Percentiles rank a stretch among this genome's conserved stretches.
Evolutionary conservation across 2,113 vertebrate species (phyloP).

Genomic region (Apteryx mantelli): DNA sequence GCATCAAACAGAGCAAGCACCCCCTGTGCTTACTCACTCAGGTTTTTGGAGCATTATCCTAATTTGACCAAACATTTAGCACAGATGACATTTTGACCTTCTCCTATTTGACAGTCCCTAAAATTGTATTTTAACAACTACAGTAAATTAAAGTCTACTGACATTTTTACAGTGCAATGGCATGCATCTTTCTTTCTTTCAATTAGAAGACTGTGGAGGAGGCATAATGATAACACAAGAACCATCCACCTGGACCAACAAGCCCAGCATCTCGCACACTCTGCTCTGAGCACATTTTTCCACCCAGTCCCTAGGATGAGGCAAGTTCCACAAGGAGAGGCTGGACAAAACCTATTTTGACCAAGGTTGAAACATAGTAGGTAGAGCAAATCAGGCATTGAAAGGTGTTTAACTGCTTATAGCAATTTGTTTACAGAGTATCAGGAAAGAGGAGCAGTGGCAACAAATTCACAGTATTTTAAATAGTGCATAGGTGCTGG

Average conservation of each 20-base stretch:
- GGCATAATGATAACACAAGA: not conserved
- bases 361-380: not conserved
- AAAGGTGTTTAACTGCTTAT: not conserved
- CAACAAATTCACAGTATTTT: slow-evolving; percentile 12
- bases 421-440: not conserved
- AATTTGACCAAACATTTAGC: not conserved
- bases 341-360: not conserved
- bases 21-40: not conserved
- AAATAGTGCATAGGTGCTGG: not conserved
- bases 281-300: not conserved
- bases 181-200: not conserved
- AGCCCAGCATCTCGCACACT: not conserved
- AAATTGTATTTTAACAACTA: not conserved
- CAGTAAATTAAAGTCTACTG: not conserved
- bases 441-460: not conserved
- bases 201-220: not conserved
- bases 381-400: not conserved
- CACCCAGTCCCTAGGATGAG: not conserved
- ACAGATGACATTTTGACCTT: not conserved
- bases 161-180: not conserved
- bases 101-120: not conserved
- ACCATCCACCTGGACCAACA: not conserved
- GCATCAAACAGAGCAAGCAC: not conserved
- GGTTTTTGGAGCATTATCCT: not conserved
- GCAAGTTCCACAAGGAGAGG: not conserved